phyloP scores from a whole-genome alignment of 2,888 invertebrate genomes.

The Tanytarsus gracilentus region DNA sequence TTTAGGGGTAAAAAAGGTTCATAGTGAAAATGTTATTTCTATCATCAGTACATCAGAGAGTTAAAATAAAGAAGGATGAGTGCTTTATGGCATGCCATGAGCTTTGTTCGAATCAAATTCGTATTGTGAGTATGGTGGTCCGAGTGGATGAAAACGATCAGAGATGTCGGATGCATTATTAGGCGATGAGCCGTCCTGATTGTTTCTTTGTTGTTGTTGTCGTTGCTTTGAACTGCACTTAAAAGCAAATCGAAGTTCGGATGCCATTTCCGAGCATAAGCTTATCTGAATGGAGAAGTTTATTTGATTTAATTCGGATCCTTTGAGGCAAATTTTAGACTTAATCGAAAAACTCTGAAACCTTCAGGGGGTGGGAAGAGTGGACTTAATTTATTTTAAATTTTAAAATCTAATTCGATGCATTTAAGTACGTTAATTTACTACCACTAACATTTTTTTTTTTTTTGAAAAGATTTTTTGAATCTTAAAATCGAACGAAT shows the following conservation, averaged over 20 bases:
- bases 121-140: slow-evolving; percentile 30
- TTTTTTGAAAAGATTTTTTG: too few species aligned
- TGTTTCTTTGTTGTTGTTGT: slow-evolving; percentile 12
- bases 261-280: slow-evolving; percentile 63
- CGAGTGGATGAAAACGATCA: slow-evolving; percentile 30
- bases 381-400: too few species aligned
- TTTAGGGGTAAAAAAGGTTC: background rate
- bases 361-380: too few species aligned
- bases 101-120: slow-evolving; percentile 28
- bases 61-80: background rate
- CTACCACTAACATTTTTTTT: too few species aligned
- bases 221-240: slow-evolving; percentile 43
- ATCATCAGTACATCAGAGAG: background rate
- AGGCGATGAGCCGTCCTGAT: slow-evolving; percentile 20
- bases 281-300: slow-evolving; percentile 49
- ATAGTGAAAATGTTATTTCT: background rate
- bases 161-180: slow-evolving; percentile 27
- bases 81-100: slow-evolving; percentile 22
- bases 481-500: too few species aligned
- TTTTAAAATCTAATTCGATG: too few species aligned
- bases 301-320: too few species aligned
- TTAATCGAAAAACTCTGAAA: too few species aligned
- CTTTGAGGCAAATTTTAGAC: too few species aligned
- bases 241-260: slow-evolving; percentile 59
- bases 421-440: too few species aligned